Evolutionary conservation across 2,888 invertebrate species (phyloP).

Genomic region (Eremobia ochroleuca): DNA sequence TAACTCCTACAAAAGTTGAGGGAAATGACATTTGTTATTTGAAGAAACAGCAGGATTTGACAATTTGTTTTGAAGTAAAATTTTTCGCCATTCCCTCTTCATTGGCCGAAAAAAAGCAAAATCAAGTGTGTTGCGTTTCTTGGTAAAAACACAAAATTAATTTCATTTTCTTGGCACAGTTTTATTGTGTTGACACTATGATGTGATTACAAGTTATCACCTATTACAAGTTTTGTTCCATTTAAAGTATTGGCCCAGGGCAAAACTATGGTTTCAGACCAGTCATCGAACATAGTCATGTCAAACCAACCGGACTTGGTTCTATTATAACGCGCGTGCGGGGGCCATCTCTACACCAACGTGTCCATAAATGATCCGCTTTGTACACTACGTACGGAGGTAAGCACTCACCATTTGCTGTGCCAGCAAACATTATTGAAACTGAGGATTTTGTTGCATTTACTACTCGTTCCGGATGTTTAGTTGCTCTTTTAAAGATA

Average conservation of each 20-base stretch:
- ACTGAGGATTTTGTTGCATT: slow-evolving; percentile 14
- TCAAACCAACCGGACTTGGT: slow-evolving; percentile 77
- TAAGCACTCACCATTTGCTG: slow-evolving; percentile 4
- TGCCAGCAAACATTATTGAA: slow-evolving; percentile 13
- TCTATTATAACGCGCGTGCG: slow-evolving; percentile 61
- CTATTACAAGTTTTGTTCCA: slow-evolving; percentile 23
- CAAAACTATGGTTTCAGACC: slow-evolving; percentile 44
- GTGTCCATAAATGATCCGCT: slow-evolving; percentile 72
- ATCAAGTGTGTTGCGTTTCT: slow-evolving; percentile 18
- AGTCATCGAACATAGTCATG: slow-evolving; percentile 62
- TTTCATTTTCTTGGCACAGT: slow-evolving; percentile 1
- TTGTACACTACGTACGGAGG: slow-evolving; percentile 76
- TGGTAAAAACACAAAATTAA: slow-evolving; percentile 6
- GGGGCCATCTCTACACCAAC: slow-evolving; percentile 78
- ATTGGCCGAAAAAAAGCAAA: slow-evolving; percentile 18
- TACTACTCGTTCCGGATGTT: slow-evolving; percentile 2
- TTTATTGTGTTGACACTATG: slow-evolving; percentile 16
- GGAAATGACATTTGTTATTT: slow-evolving; percentile 20
- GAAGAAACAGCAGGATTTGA: slow-evolving; percentile 8
- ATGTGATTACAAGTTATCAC: slow-evolving; percentile 27
- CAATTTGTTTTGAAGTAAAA: slow-evolving; percentile 3
- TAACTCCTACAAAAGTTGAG: slow-evolving; percentile 21
- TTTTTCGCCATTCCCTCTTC: slow-evolving; percentile 28
- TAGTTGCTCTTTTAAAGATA: slow-evolving; percentile 18
- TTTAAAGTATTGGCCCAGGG: slow-evolving; percentile 26